A percentile compares a stretch with the other conserved stretches of the same genome.
Evolutionary conservation across 2,888 invertebrate species (phyloP).

Genomic region (Agrenia bidenticulata): DNA sequence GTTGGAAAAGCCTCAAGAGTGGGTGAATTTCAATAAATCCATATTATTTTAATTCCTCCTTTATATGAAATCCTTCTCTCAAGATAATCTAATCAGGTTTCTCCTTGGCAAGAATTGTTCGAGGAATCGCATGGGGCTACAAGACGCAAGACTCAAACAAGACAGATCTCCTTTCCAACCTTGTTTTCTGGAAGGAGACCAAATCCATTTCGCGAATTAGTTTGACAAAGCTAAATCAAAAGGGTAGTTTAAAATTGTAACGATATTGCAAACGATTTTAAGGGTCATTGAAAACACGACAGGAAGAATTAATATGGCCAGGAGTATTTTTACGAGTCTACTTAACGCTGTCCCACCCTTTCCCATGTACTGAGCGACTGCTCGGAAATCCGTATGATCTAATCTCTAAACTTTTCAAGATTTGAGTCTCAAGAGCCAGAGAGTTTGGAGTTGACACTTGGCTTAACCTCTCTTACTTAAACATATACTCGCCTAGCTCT

Average conservation of each 20-base stretch:
- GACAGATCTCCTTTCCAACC: no score
- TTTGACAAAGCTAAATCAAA: slow-evolving; percentile 10
- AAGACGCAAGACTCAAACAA: no score
- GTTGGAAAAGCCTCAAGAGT: slow-evolving; percentile 7
- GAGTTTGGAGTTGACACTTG: slow-evolving; percentile 10
- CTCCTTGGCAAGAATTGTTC: slow-evolving; percentile 3
- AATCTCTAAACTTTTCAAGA: neutral
- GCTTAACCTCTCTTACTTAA: slow-evolving; percentile 5
- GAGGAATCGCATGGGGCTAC: no score
- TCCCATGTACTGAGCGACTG: neutral
- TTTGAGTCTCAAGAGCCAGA: neutral
- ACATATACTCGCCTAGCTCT: neutral
- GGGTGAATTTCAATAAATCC: slow-evolving; percentile 18
- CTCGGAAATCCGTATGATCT: neutral
- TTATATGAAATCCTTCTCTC: neutral
- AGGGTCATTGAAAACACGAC: slow-evolving; percentile 16
- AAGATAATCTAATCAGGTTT: slow-evolving; percentile 12
- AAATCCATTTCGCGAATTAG: slow-evolving; percentile 13
- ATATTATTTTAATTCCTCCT: slow-evolving; percentile 11
- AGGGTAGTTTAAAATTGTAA: neutral
- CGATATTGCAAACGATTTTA: slow-evolving; percentile 12
- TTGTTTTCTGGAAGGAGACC: slow-evolving; percentile 8
- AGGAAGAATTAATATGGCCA: slow-evolving; percentile 2
- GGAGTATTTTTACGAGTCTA: neutral
- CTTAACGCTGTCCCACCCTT: neutral